Evolutionary conservation across 1,140 invertebrate species (phyloP), one percentile per base, ranked within the genome.

Genomic region (Lordiphosa clarofinis): DNA sequence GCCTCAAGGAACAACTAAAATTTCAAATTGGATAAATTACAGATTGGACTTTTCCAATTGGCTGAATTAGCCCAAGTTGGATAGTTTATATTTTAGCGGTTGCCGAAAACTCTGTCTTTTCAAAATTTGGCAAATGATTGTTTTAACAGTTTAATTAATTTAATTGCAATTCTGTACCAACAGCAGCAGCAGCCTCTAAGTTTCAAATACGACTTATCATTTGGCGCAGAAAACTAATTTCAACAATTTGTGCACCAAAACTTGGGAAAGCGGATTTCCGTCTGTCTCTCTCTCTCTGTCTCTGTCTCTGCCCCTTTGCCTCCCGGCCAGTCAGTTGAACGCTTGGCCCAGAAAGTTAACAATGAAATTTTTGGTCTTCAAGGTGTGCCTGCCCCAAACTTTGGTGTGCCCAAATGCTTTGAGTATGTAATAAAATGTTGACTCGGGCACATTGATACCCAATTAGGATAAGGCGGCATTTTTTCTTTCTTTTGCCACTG

Each of bases 351-450:
- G n/a, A n/a, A n/a, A n/a, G n/a, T n/a, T 82, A 78, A 82, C 76
- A 82, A 82, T 76, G 72, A 84, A 81, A 72, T 82, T 73, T 56
- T 56, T 36, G 33, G 72, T 56, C 43, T 57, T 40, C 52, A 63
- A 71, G 70, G 76, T 68, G 64, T n/a, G n/a, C n/a, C n/a, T 59
- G 37, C 39, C 56, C 64, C 36, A 75, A 70, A 53, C 68, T 79
- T 61, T n/a, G n/a, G n/a, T n/a, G n/a, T n/a, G n/a, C n/a, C n/a
- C n/a, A n/a, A n/a, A n/a, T 57, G 65, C 39, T 57, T 60, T 36
- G 37, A 82, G 67, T 72, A 76, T 82, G 76, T 78, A 82, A 82
- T 82, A 82, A 82, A 84, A 84, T 82, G 76, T 73, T 76, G 78
- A 82, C 70, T 78, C 74, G 65, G 79, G 64, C 78, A 70, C 78